A percentile compares a stretch with the other conserved stretches of the same genome.
phyloP scores from a whole-genome alignment of 1,140 invertebrate species.

The Cotesia vestalis region DNA sequence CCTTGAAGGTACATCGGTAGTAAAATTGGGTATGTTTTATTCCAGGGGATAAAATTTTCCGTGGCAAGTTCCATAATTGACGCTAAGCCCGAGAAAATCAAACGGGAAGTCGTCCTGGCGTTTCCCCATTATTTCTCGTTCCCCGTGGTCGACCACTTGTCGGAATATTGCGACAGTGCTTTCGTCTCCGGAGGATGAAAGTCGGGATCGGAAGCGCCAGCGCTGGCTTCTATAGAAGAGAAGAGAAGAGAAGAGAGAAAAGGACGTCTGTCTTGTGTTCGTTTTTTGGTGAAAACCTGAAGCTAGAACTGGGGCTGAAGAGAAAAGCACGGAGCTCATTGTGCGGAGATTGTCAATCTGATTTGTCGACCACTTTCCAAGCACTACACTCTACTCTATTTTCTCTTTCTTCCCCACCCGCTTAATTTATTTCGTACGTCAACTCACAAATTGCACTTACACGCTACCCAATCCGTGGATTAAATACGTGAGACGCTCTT shows the following conservation, averaged over 20 bases:
- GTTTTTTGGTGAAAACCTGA: neutral
- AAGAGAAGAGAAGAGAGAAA: constrained; percentile 22
- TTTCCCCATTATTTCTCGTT: constrained; percentile 21
- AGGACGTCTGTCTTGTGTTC: neutral
- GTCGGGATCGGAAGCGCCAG: constrained; percentile 26
- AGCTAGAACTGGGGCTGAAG: neutral
- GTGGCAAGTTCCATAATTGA: constrained; percentile 46
- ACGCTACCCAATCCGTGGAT: neutral
- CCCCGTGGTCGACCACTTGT: constrained; percentile 29
- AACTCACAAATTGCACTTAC: constrained; percentile 6
- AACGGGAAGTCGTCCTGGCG: constrained; percentile 39
- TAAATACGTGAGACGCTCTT: constrained; percentile 1
- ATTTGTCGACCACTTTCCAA: constrained; percentile 25
- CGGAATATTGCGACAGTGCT: constrained; percentile 35
- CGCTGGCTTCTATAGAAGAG: constrained; percentile 10
- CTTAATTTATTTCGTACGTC: constrained; percentile 20
- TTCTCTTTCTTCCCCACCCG: neutral
- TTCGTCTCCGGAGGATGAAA: constrained; percentile 35
- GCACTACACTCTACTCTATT: neutral
- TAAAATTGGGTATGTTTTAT: constrained; percentile 26
- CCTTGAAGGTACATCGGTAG: constrained; percentile 34
- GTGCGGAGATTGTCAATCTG: constrained; percentile 30
- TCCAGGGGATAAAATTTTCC: constrained; percentile 23
- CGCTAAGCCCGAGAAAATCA: constrained; percentile 46
- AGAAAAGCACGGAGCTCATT: neutral